phyloP scores from a whole-genome alignment of 2,113 vertebrate species.

The Lanius ludovicianus region DNA sequence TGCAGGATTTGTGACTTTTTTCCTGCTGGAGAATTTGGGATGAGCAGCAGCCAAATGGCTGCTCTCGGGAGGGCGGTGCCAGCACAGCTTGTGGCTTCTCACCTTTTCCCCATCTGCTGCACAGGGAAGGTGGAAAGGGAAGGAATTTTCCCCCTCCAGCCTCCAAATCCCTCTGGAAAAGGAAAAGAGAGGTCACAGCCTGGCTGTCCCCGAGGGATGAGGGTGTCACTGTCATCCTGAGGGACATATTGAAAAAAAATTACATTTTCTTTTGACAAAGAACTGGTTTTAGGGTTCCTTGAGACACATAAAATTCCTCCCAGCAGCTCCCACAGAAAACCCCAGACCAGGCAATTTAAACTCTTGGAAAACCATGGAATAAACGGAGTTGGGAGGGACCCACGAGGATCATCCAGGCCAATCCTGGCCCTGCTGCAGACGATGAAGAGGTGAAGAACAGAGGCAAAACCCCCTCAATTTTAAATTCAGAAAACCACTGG shows the following conservation, averaged over 20 bases:
- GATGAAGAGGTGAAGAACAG: background rate
- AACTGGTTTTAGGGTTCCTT: background rate
- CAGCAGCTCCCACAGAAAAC: background rate
- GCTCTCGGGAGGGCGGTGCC: background rate
- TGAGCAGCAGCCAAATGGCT: background rate
- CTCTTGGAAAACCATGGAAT: background rate
- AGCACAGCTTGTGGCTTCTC: background rate
- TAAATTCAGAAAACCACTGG: background rate
- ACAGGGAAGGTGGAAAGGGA: background rate
- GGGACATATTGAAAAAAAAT: background rate
- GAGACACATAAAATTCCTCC: background rate
- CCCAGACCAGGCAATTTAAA: background rate
- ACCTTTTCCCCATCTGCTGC: constrained; percentile 3
- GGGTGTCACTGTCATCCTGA: accelerated
- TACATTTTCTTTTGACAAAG: background rate
- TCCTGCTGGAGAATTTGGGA: background rate
- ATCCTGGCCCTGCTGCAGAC: background rate
- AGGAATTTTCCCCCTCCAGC: background rate
- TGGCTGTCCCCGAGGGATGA: background rate
- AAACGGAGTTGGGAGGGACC: background rate
- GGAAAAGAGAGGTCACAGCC: background rate
- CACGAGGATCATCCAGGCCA: background rate
- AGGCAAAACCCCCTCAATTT: too few relatives aligned
- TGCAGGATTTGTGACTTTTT: background rate
- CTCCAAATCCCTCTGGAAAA: background rate